phyloP scores from a whole-genome alignment of 2,113 vertebrate species.

The Rousettus leschenaultii region DNA sequence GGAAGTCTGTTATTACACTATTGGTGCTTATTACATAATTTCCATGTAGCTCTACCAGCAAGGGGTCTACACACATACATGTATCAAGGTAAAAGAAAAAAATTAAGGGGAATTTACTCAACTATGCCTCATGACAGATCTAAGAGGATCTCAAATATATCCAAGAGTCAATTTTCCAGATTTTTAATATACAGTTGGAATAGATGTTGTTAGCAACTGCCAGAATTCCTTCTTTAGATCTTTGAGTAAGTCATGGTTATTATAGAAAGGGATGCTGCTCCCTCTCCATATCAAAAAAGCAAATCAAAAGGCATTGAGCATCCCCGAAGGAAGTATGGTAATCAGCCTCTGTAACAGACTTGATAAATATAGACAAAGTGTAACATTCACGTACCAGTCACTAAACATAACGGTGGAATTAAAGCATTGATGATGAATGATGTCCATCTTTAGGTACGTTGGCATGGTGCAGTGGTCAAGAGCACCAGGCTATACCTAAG shows the following conservation, averaged over 20 bases:
- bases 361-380: fast-evolving
- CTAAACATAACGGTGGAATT: background rate
- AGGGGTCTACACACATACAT: background rate
- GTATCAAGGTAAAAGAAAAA: background rate
- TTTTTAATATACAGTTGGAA: background rate
- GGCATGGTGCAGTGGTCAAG: background rate
- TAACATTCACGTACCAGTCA: background rate
- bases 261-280: background rate
- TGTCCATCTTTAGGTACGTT: too few species aligned
- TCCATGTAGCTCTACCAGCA: background rate
- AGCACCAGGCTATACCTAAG: background rate
- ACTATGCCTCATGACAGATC: background rate
- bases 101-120: background rate
- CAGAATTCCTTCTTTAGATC: background rate
- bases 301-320: background rate
- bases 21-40: background rate
- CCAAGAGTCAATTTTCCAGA: background rate
- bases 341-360: background rate
- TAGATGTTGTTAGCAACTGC: background rate
- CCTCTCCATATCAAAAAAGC: background rate
- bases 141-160: background rate
- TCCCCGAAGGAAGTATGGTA: background rate
- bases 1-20: background rate
- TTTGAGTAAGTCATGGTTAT: background rate
- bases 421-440: background rate